Evolutionary conservation across 2,888 invertebrate genomes (phyloP).

Genomic region (Sphinx pinastri): DNA sequence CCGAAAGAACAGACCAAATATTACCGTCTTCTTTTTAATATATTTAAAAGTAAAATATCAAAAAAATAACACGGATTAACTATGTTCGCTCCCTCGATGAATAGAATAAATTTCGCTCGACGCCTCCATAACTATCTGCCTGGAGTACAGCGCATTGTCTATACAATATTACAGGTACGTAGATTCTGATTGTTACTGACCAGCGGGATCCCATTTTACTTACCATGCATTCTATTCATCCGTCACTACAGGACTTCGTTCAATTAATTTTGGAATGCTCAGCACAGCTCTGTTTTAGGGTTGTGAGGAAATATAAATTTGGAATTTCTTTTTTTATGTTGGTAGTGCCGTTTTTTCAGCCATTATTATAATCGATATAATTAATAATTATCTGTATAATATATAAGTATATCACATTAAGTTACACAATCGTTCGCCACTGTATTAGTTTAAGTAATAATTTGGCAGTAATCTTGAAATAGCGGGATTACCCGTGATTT

Average conservation of each 20-base stretch:
- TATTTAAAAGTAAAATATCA: not conserved
- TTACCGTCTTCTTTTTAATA: too few relatives aligned
- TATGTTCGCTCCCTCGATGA: not conserved
- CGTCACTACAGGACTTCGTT: constrained; percentile 15
- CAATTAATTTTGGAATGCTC: constrained; percentile 22
- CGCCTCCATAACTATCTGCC: not conserved
- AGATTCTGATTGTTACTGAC: constrained; percentile 19
- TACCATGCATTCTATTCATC: constrained; percentile 22
- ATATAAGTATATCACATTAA: too few relatives aligned
- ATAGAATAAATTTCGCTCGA: constrained; percentile 1
- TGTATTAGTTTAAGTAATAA: too few relatives aligned
- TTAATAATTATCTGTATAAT: too few relatives aligned
- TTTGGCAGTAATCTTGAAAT: too few relatives aligned
- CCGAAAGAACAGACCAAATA: too few relatives aligned
- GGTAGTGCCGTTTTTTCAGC: not conserved
- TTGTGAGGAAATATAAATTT: not conserved
- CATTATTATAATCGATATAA: too few relatives aligned
- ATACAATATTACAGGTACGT: constrained; percentile 10
- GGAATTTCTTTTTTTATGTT: not conserved
- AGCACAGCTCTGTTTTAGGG: not conserved
- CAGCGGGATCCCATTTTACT: constrained; percentile 29
- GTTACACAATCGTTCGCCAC: too few relatives aligned
- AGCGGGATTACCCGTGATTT: too few relatives aligned
- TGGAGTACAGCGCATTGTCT: not conserved
- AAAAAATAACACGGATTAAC: not conserved